Conservation (phyloP, 2,888 invertebrate genomes). For the Cantharis lateralis region DNA sequence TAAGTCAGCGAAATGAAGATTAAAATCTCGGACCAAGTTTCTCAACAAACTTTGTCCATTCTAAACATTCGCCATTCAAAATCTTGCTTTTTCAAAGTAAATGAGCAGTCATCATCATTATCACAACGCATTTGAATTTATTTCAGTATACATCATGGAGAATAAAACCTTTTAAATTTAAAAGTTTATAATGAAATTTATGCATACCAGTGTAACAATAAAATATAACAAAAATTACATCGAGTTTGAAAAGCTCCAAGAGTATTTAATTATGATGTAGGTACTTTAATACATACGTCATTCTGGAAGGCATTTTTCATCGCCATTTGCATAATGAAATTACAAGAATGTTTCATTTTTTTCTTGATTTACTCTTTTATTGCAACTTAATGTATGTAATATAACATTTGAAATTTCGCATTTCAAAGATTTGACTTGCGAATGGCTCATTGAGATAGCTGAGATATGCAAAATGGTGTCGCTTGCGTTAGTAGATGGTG, state of each 20-base stretch:
- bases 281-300: not conserved
- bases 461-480: conserved; percentile 31
- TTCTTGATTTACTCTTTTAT: conserved; percentile 15
- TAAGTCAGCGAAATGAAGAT: not conserved
- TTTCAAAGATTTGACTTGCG: conserved; percentile 27
- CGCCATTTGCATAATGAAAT: conserved; percentile 7
- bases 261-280: not conserved
- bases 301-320: not conserved
- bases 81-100: not conserved
- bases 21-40: not conserved
- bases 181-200: not conserved
- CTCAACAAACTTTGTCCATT: not conserved
- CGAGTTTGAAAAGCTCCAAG: not conserved
- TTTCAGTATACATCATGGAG: not conserved
- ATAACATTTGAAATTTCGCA: conserved; percentile 1
- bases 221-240: not conserved
- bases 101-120: not conserved
- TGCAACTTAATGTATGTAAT: not conserved
- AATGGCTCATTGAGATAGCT: conserved; percentile 34
- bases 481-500: conserved; percentile 1
- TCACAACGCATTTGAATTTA: not conserved
- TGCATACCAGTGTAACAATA: not conserved
- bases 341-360: conserved; percentile 30
- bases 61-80: not conserved
- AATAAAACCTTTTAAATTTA: not conserved